phyloP scores from a whole-genome alignment of 2,888 invertebrate species.

The Anodontia alba region DNA sequence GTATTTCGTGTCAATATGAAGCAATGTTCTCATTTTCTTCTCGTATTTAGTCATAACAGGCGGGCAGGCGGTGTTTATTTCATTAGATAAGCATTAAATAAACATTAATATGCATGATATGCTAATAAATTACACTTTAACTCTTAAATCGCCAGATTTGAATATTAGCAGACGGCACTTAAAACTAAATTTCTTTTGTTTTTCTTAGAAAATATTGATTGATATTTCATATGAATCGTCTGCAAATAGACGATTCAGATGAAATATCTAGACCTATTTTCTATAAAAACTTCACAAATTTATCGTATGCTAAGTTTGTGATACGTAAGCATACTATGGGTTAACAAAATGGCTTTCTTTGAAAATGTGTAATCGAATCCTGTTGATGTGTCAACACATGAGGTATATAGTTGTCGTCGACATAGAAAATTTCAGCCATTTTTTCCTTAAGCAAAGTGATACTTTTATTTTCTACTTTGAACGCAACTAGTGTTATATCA shows the following conservation, averaged over 20 bases:
- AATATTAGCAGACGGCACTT: too few species aligned
- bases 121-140: not conserved
- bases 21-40: not conserved
- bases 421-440: too few species aligned
- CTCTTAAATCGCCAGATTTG: too few species aligned
- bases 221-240: too few species aligned
- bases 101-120: not conserved
- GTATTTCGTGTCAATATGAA: not conserved
- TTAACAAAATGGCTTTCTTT: not conserved
- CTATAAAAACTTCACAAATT: too few species aligned
- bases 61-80: not conserved
- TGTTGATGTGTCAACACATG: slow-evolving; percentile 6
- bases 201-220: too few species aligned
- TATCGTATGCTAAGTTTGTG: too few species aligned
- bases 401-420: not conserved
- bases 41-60: slow-evolving; percentile 1
- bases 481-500: not conserved
- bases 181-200: too few species aligned
- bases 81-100: not conserved
- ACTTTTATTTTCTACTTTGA: not conserved
- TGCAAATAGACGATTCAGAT: too few species aligned
- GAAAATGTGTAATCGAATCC: not conserved
- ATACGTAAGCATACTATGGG: too few species aligned
- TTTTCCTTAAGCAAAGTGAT: not conserved
- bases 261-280: too few species aligned